These are phyloP conservation scores for Drosophila parthenogenetica DNA, from an alignment of 2,888 invertebrate species.

Conservation along the genomic window DNA sequence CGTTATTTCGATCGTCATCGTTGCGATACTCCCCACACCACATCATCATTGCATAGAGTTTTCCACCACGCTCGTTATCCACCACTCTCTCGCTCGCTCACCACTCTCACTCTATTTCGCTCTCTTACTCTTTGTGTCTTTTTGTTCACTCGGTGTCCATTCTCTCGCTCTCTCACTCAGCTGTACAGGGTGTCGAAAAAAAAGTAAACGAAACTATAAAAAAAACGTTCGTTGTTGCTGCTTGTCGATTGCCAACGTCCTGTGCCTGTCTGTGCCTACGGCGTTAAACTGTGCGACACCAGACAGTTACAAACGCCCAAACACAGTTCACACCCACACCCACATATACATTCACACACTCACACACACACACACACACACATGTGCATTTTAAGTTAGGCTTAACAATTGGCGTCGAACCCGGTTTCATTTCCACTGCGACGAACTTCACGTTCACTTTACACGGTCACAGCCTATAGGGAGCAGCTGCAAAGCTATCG, in stretches of 20 bases:
- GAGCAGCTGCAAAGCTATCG: slow-evolving; percentile 10
- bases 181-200: slow-evolving; percentile 61
- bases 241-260: slow-evolving; percentile 80
- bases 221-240: slow-evolving; percentile 77
- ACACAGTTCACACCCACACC: slow-evolving; percentile 33
- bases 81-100: slow-evolving; percentile 7
- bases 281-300: slow-evolving; percentile 60
- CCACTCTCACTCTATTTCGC: slow-evolving; percentile 1
- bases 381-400: slow-evolving; percentile 27
- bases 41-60: slow-evolving; percentile 26
- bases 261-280: slow-evolving; percentile 64
- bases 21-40: slow-evolving; percentile 14
- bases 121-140: slow-evolving; percentile 1
- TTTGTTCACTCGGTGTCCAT: neutral
- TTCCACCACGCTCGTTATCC: slow-evolving; percentile 37
- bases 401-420: slow-evolving; percentile 39
- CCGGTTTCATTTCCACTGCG: slow-evolving; percentile 20
- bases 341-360: slow-evolving; percentile 40
- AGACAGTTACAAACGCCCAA: slow-evolving; percentile 38
- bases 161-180: slow-evolving; percentile 31
- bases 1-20: slow-evolving; percentile 39
- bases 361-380: slow-evolving; percentile 27
- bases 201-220: slow-evolving; percentile 12
- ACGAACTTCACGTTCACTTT: slow-evolving; percentile 54
- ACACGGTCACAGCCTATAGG: slow-evolving; percentile 17